Evolutionary conservation across 2,113 vertebrate species (phyloP), one percentile per base, ranked within the genome.

Genomic region (Neopipo cinnamomea): DNA sequence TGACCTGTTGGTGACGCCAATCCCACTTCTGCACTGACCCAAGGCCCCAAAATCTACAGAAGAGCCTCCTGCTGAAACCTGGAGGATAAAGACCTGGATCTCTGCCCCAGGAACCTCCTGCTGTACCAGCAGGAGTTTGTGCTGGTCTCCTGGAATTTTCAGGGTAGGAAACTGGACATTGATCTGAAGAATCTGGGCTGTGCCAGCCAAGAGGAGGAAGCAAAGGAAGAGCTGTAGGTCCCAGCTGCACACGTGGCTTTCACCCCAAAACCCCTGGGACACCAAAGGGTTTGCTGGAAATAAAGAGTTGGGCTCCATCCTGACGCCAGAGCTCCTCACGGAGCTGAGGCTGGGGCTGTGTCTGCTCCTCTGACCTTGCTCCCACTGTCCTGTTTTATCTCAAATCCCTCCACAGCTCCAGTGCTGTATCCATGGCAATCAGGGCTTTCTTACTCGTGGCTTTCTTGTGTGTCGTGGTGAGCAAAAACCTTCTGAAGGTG

Each of bases 241-340:
- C 71, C 47, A 66, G 70, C 46, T 50, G 27, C 63, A 59, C 12
- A 8, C 9, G 1, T 3, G 12, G 70, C 25, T 77, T 37, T 52
- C 44, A 30, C 2, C 13, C 10, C 47, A 68, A 27, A 49, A 53
- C 3, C 44, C 1, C 0, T 1, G 3, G 49, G 42, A 37, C 20
- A 10, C 27, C 8, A 9, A 9, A 31, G 67, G 46, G 6, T 25
- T 70, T 53, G 15, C 28, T 74, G 37, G 35, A 23, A 58, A 47
- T 30, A 63, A 5, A 25, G 42, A 42, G 2, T 14, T 1, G 1
- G 53, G 35, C 17, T 84, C 55, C 35, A 25, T 33, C 31, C 39
- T n/a, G 39, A 18, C 9, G 13, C 19, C 1, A 0, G 5, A 33
- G 50, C 17, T 63, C 9, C 27, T 30, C 21, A 24, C 9, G 28